Percentiles rank a stretch among this genome's conserved stretches.
Conservation (phyloP, 2,888 invertebrate species). For the Ecdyonurus torrentis region DNA sequence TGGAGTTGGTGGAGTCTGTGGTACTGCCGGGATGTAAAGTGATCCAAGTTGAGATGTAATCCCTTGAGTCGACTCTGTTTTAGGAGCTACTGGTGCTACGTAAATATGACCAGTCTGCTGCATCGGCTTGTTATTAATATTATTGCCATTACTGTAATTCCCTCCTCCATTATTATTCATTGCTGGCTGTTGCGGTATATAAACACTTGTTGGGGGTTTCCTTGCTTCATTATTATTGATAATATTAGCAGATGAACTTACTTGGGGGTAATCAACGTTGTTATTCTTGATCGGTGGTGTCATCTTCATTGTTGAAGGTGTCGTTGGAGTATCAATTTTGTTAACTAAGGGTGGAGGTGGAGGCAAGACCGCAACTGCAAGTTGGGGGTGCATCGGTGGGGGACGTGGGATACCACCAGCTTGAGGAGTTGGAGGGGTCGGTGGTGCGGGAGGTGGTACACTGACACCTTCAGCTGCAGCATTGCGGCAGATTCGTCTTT, state of each 20-base stretch:
- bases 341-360: conserved; percentile 11
- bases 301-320: background rate
- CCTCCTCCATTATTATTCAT: no score
- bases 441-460: conserved; percentile 31
- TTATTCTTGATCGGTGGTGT: no score
- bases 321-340: background rate
- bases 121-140: background rate
- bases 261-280: background rate
- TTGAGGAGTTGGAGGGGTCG: conserved; percentile 20
- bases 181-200: background rate
- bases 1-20: conserved; percentile 30
- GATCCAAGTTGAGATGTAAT: conserved; percentile 30
- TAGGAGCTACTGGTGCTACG: conserved; percentile 19
- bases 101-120: conserved; percentile 18
- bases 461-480: conserved; percentile 51
- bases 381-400: conserved; percentile 41
- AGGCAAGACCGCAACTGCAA: conserved; percentile 46
- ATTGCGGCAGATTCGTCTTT: conserved; percentile 52
- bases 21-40: conserved; percentile 33
- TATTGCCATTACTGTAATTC: no score
- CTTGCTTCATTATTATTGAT: background rate
- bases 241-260: background rate
- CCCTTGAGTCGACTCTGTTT: conserved; percentile 11
- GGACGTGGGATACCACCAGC: conserved; percentile 44
- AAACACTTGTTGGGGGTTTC: background rate